Conservation (phyloP, 2,888 invertebrate species). For the Aphidoletes aphidimyza region DNA sequence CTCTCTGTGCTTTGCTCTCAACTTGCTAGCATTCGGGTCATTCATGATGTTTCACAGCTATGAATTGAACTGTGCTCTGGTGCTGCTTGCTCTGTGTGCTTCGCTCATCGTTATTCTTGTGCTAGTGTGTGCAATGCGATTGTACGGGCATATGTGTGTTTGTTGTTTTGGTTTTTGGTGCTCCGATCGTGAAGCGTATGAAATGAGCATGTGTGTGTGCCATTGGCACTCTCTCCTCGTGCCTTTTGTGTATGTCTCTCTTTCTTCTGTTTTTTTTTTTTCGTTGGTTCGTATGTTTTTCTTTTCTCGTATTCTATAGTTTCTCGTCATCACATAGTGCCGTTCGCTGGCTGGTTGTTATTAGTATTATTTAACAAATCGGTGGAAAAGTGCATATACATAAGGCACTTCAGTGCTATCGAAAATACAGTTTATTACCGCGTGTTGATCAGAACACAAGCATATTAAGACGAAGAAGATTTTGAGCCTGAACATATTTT, state of each 20-base stretch:
- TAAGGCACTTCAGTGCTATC: constrained; percentile 42
- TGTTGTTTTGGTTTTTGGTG: no score
- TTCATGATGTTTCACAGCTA: neutral
- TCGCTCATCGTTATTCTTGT: no score
- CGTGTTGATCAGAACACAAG: constrained; percentile 44
- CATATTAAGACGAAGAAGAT: constrained; percentile 25
- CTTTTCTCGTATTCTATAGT: constrained; percentile 14
- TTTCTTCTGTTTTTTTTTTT: neutral
- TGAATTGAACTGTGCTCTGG: no score
- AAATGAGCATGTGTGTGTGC: no score
- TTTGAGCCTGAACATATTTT: neutral
- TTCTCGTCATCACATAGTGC: constrained; percentile 47
- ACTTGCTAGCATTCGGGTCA: neutral
- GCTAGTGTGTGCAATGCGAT: no score
- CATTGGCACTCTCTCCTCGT: no score
- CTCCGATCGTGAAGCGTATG: no score
- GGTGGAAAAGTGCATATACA: constrained; percentile 53
- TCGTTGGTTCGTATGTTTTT: neutral
- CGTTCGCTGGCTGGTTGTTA: neutral
- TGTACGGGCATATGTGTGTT: no score
- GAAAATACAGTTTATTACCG: constrained; percentile 52
- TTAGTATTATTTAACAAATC: constrained; percentile 44
- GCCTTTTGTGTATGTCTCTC: neutral
- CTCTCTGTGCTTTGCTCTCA: neutral
- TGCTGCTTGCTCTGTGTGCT: no score